Conservation (phyloP, 2,797 vertebrate genomes). For the Percopsis omiscomaycus region DNA sequence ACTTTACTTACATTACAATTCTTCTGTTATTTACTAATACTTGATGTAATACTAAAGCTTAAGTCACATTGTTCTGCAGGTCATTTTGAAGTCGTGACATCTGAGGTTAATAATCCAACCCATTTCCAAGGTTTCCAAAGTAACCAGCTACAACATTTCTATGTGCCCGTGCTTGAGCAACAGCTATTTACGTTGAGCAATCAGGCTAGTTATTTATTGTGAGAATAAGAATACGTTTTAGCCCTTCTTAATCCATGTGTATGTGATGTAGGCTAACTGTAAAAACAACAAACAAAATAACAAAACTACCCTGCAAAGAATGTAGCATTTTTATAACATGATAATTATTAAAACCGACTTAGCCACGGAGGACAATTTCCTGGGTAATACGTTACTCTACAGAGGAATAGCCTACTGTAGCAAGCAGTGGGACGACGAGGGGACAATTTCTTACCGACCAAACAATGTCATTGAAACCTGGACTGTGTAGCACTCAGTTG, state of each 20-base stretch:
- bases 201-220: slow-evolving; percentile 1
- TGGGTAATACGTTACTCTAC: slow-evolving; percentile 14
- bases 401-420: slow-evolving; percentile 18
- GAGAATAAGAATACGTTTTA: slow-evolving; percentile 12
- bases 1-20: slow-evolving; percentile 2
- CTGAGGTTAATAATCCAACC: slow-evolving; percentile 75
- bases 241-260: background rate
- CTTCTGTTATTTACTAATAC: background rate
- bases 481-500: slow-evolving; percentile 59
- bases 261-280: background rate
- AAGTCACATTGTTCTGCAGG: slow-evolving; percentile 27
- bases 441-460: slow-evolving; percentile 40
- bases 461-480: slow-evolving; percentile 59
- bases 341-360: background rate
- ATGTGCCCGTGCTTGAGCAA: slow-evolving; percentile 40
- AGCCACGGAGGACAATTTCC: background rate
- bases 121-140: slow-evolving; percentile 58
- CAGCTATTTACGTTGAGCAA: background rate
- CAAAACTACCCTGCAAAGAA: background rate
- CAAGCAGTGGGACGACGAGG: slow-evolving; percentile 40
- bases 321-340: background rate
- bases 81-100: slow-evolving; percentile 49
- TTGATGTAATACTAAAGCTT: background rate
- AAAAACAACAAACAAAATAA: background rate
- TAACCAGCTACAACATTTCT: slow-evolving; percentile 50